These are phyloP conservation scores for Cosmorhoe ocellata DNA, from an alignment of 2,888 invertebrate genomes.

Conservation along the genomic window DNA sequence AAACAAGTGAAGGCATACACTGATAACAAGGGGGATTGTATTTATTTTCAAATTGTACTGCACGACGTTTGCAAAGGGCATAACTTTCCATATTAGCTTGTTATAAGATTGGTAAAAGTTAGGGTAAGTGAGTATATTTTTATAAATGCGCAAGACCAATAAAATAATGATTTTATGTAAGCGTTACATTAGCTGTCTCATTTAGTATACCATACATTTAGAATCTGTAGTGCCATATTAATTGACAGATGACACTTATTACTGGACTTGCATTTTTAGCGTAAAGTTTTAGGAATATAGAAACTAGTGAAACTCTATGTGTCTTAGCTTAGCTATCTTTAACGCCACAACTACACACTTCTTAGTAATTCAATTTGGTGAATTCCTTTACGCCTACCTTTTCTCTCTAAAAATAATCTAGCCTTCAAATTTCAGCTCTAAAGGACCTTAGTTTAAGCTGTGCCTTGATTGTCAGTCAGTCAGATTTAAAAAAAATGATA, in stretches of 20 bases:
- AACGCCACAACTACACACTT: no score
- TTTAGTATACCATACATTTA: conserved; percentile 31
- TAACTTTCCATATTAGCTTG: conserved; percentile 36
- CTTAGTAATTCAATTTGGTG: no score
- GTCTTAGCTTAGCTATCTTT: no score
- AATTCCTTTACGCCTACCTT: no score
- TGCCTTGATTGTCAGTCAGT: no score
- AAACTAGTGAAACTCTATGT: no score
- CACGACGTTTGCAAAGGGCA: conserved; percentile 13
- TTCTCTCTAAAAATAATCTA: no score
- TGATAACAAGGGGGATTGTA: neutral
- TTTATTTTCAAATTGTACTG: conserved; percentile 8
- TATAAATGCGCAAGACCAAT: conserved; percentile 69
- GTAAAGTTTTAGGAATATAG: no score
- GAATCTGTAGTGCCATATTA: conserved; percentile 60
- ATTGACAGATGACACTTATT: neutral
- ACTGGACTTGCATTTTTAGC: conserved; percentile 1
- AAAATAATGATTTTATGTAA: conserved; percentile 50
- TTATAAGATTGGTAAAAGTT: conserved; percentile 48
- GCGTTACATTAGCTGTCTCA: conserved; percentile 33
- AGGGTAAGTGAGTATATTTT: conserved; percentile 71
- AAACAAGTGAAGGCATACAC: no score
- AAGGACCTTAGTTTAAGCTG: no score
- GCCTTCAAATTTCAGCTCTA: no score
- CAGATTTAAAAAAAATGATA: no score